Base-by-base conservation (phyloP, 2,113 vertebrate genomes). In the Siphamia tubifer region DNA sequence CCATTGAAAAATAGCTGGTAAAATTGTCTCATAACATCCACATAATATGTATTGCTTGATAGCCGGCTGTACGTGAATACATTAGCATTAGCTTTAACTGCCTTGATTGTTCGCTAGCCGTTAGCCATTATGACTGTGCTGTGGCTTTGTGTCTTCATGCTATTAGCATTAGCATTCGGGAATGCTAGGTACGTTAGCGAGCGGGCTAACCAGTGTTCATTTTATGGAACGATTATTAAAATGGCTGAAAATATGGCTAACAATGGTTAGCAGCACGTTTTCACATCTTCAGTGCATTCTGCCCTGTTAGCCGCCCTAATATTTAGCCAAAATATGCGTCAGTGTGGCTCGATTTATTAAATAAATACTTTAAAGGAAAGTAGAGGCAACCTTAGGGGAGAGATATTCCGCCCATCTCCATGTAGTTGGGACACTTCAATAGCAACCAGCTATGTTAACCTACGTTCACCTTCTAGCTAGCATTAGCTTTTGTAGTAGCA, bases 201-300 rank as follows among this genome's bases (percentile, higher is more conserved):
- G 13, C 21, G 13, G 11, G 21, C 21, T 44, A 20, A 25, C 4
- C 54, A 20, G 39, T 35, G 60, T 58, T 76, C 20, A 39, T 75
- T 48, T 74, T 38, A 56, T 7, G 56, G 43, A 39, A 35, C 44
- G 53, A 58, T 64, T 57, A 84, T 82, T 80, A 84, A 88, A 86
- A 88, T 80, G 83, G 74, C 63, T 81, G 79, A 86, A 77, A 82
- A 53, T 35, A 58, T 28, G 31, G 63, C 74, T 47, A 77, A 81
- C 76, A 85, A 71, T 27, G 52, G 63, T 47, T 40, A 38, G 27
- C 51, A 9, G n/a, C 0, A 2, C 20, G 15, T 16, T n/a, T 28
- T 4, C 15, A 28, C 20, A 36, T 28, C 16, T 30, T 23, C 11
- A 8, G 6, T 3, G 8, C 8, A 11, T 15, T 36, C 2, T 27